These are phyloP conservation scores for Laticauda colubrina DNA, from an alignment of 2,113 vertebrate species.

Conservation along the genomic window DNA sequence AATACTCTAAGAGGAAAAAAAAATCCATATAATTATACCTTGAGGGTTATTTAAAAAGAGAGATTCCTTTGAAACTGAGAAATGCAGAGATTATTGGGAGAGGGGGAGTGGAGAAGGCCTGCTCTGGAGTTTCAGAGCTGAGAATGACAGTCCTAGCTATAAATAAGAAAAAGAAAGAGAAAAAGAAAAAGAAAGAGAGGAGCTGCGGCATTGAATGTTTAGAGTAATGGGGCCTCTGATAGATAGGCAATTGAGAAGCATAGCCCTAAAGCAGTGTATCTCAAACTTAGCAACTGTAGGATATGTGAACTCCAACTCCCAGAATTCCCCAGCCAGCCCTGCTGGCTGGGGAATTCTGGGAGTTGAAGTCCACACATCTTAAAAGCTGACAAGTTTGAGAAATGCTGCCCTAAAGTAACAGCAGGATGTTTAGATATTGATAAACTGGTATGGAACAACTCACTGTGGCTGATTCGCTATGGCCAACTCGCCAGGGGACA, in stretches of 20 bases:
- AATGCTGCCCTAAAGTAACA: slow-evolving; percentile 56
- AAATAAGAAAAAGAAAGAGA: neutral
- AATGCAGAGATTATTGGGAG: neutral
- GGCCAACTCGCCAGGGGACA: too few species aligned
- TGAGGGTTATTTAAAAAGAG: neutral
- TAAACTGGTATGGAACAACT: slow-evolving; percentile 33
- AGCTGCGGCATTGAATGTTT: slow-evolving; percentile 56
- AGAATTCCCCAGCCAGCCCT: too few species aligned
- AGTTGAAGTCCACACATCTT: neutral
- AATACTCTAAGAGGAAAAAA: neutral
- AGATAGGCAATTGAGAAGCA: slow-evolving; percentile 67
- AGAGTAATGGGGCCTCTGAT: slow-evolving; percentile 70
- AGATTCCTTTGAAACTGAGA: slow-evolving; percentile 46
- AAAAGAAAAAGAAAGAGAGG: slow-evolving; percentile 43
- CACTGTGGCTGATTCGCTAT: too few species aligned
- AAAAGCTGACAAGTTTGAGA: slow-evolving; percentile 37
- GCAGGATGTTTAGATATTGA: slow-evolving; percentile 68
- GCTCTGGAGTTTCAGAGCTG: slow-evolving; percentile 47
- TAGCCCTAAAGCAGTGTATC: slow-evolving; percentile 34
- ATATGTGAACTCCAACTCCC: neutral
- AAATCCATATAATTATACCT: neutral
- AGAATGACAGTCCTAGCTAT: slow-evolving; percentile 34
- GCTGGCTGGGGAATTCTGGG: neutral
- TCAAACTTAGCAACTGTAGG: neutral
- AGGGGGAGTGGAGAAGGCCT: slow-evolving; percentile 4